These are phyloP conservation scores for Caenorhabditis tropicalis DNA, from an alignment of 1,140 invertebrate genomes.

Conservation along the genomic window DNA sequence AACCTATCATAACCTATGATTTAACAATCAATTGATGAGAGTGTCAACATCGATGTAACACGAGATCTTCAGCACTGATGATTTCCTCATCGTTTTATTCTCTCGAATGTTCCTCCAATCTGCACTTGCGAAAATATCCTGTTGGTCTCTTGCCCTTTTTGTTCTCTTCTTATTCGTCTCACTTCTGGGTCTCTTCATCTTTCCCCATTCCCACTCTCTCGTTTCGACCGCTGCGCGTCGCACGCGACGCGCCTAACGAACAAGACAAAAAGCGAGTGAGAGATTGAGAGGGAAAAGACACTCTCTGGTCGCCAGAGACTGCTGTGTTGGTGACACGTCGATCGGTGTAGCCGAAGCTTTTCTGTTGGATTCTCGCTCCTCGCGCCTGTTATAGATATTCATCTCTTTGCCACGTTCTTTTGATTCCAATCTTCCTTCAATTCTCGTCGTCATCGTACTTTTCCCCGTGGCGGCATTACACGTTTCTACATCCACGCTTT, in stretches of 20 bases:
- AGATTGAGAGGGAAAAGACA: conserved; percentile 26
- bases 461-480: background rate
- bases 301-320: conserved; percentile 30
- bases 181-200: background rate
- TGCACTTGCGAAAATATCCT: background rate
- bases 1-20: too few relatives aligned
- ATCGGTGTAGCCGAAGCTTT: conserved; percentile 13
- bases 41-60: background rate
- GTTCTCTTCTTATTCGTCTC: background rate
- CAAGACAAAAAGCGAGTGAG: conserved; percentile 20
- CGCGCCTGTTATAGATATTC: conserved; percentile 23
- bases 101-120: background rate
- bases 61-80: too few relatives aligned
- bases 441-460: background rate
- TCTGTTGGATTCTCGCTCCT: conserved; percentile 7
- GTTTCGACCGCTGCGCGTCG: conserved; percentile 2
- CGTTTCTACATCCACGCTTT: background rate
- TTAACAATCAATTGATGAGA: too few relatives aligned
- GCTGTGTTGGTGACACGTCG: conserved; percentile 32
- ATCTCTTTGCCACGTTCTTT: conserved; percentile 14
- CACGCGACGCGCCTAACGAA: conserved; percentile 34
- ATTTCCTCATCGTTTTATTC: background rate
- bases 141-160: background rate
- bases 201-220: background rate
- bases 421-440: background rate